A percentile compares a stretch with the other conserved stretches of the same genome.
These are phyloP conservation scores for Halichondria panicea DNA, from an alignment of 37 sponge, comb jelly and placozoan genomes.

Conservation along the genomic window DNA sequence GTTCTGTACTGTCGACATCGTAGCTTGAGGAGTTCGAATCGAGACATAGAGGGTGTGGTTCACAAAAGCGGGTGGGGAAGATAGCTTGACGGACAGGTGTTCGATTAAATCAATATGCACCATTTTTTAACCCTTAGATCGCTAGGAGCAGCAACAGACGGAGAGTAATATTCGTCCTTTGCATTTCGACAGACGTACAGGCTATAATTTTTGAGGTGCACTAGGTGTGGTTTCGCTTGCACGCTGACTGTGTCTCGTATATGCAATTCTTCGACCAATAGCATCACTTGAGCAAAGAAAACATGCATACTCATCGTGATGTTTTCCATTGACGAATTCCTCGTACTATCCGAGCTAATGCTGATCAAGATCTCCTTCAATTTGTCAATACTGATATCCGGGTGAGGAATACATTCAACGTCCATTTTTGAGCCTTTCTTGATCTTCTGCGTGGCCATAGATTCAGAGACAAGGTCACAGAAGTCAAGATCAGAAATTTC, in stretches of 20 bases:
- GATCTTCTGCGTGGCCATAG: too few relatives aligned
- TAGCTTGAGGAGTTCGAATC: background rate
- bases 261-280: conserved; percentile 32
- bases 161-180: conserved; percentile 6
- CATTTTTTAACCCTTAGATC: conserved; percentile 48
- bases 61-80: too few relatives aligned
- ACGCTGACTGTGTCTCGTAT: conserved; percentile 9
- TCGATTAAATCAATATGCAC: conserved; percentile 50
- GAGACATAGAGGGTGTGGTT: background rate
- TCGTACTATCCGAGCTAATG: background rate
- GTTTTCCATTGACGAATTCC: conserved; percentile 1
- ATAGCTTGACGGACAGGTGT: conserved; percentile 17
- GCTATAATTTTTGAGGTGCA: conserved; percentile 52
- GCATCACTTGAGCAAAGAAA: conserved; percentile 41
- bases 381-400: too few relatives aligned
- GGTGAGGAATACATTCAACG: too few relatives aligned
- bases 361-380: conserved; percentile 25
- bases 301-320: conserved; percentile 17
- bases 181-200: conserved; percentile 35
- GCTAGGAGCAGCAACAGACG: conserved; percentile 9
- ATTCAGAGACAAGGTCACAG: conserved; percentile 10
- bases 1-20: too few relatives aligned
- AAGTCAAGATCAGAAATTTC: conserved; percentile 33
- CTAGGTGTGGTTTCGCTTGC: conserved; percentile 39
- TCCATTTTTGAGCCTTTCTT: too few relatives aligned